Evolutionary conservation across 2,113 vertebrate species (phyloP).

Genomic region (Hassar affinis): DNA sequence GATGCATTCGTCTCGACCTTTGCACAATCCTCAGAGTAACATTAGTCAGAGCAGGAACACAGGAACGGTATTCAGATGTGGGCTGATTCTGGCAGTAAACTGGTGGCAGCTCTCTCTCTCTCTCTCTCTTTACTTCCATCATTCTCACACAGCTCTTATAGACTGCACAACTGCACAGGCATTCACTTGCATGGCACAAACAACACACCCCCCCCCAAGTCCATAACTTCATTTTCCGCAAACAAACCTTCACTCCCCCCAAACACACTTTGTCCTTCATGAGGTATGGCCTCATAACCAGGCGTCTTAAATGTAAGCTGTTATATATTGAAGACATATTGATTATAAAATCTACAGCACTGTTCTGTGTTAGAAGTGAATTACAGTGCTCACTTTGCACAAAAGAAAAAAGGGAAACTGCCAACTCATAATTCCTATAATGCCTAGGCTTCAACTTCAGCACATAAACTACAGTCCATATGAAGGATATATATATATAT

Average conservation of each 20-base stretch:
- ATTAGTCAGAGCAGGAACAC: constrained; percentile 34
- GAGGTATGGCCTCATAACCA: constrained; percentile 25
- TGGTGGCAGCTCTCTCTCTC: constrained; percentile 24
- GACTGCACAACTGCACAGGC: constrained; percentile 30
- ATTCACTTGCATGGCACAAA: constrained; percentile 28
- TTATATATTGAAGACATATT: not conserved
- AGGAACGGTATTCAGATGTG: constrained; percentile 31
- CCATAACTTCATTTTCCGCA: constrained; percentile 37
- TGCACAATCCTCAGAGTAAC: constrained; percentile 15
- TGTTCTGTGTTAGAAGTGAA: not conserved
- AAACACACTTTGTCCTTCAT: constrained; percentile 11
- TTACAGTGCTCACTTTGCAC: not conserved
- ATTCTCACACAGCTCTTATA: not conserved
- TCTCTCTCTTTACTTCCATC: not conserved
- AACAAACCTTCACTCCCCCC: constrained; percentile 46
- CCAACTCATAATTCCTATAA: not conserved
- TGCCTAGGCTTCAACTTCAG: not conserved
- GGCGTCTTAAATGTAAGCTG: constrained; percentile 17
- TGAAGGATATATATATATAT: not conserved
- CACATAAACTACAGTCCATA: not conserved
- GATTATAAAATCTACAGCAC: not conserved
- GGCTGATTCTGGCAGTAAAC: constrained; percentile 32
- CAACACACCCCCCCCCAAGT: constrained; percentile 8
- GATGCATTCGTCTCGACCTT: constrained; percentile 27
- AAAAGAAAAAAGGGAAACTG: not conserved